Conservation (phyloP, 1,140 invertebrate species). For the Cheumatopsyche charites region DNA sequence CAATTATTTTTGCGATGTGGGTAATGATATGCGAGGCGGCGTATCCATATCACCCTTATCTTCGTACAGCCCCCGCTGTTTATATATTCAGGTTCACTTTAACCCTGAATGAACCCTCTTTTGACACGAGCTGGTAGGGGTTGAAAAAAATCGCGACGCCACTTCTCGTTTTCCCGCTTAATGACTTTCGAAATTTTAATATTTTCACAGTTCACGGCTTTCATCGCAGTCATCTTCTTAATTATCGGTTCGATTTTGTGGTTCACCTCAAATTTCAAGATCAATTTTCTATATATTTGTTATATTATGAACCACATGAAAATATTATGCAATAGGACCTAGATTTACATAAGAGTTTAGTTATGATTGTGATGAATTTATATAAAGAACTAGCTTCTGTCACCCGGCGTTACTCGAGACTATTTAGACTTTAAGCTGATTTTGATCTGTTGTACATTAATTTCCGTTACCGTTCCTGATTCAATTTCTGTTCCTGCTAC, state of each 20-base stretch:
- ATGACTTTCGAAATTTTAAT: constrained; percentile 34
- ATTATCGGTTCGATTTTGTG: neutral
- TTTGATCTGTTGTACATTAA: too few species aligned
- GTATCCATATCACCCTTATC: constrained; percentile 9
- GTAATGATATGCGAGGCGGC: constrained; percentile 2
- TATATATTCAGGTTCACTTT: constrained; percentile 22
- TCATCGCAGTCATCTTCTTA: neutral
- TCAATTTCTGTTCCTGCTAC: too few species aligned
- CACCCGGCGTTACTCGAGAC: too few species aligned
- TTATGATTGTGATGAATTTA: too few species aligned
- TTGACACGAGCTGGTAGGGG: neutral
- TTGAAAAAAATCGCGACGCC: neutral
- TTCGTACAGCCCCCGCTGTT: neutral
- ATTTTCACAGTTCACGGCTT: constrained; percentile 12
- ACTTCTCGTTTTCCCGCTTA: constrained; percentile 21
- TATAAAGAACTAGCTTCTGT: too few species aligned
- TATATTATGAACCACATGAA: too few species aligned
- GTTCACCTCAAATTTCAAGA: too few species aligned
- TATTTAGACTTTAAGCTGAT: too few species aligned
- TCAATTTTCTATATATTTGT: too few species aligned
- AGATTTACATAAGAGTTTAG: too few species aligned
- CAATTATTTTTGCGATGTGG: constrained; percentile 5
- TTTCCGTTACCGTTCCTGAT: too few species aligned
- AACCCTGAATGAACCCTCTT: constrained; percentile 11
- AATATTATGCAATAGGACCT: too few species aligned